Evolutionary conservation across 2,888 invertebrate species (phyloP), one percentile per base, ranked within the genome.

Genomic region (Unio pictorum): DNA sequence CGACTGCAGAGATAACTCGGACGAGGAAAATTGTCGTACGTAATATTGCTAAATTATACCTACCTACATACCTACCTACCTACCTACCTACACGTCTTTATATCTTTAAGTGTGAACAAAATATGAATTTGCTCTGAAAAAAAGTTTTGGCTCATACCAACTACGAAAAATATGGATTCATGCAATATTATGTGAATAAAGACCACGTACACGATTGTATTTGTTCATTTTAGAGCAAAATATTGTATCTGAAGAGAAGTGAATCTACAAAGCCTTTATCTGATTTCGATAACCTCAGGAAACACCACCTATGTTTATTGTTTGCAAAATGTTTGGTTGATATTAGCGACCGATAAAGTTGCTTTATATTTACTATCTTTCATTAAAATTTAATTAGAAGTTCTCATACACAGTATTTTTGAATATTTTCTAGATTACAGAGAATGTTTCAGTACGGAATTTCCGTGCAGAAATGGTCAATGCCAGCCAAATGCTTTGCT

Each of bases 401-500:
- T 45, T 45, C 45, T 45, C 45, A 45, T 3, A 45, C 15, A 45
- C 45, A 45, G 2, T 20, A 20, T 23, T 58, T 54, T 2, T 45
- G 15, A 23, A 68, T 23, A 59, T 61, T 18, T 76, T 81, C 7
- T 83, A 91, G 91, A 82, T n/a, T 88, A 87, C 67, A 82, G 90
- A 15, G 77, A 82, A 7, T 92, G 91, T 78, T 91, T 88, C 85
- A 80, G 84, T 30, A 84, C 86, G 0, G 91, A 92, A 81, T 91
- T 91, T 80, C 79, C 79, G 15, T 92, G 92, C 75, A 83, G 86
- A 73, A 91, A 91, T 79, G 88, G 88, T 0, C 88, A 91, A 81
- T 92, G 92, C 79, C 86, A 91, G 17, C 81, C 89, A 3, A 88
- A 88, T 8, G 89, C 88, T 7, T 88, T 84, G 65, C 80, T 92